phyloP scores from a whole-genome alignment of 2,113 vertebrate species.

The Ardeotis arabs region DNA sequence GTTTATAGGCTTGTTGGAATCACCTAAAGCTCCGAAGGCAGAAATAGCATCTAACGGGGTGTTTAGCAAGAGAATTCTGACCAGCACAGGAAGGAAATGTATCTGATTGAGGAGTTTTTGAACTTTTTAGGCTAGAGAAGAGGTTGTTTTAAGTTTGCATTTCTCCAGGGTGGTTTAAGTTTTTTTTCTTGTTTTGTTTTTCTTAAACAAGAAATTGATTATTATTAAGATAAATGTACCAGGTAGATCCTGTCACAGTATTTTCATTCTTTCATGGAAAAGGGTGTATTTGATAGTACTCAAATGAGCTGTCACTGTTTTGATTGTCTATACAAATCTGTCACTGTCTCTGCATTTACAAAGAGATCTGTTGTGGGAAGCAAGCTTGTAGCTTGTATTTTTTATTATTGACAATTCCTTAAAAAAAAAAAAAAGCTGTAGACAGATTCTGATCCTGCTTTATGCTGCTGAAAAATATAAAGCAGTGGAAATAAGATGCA shows the following conservation, averaged over 20 bases:
- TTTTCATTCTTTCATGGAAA: background rate
- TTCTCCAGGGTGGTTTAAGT: background rate
- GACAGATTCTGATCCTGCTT: background rate
- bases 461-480: background rate
- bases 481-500: background rate
- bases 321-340: background rate
- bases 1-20: background rate
- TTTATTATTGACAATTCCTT: background rate
- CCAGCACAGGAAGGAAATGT: background rate
- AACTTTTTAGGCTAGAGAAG: background rate
- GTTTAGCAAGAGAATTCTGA: background rate
- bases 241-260: background rate
- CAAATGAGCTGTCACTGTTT: background rate
- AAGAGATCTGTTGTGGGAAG: background rate
- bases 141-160: background rate
- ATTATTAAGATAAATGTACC: background rate
- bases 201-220: background rate
- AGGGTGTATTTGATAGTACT: background rate
- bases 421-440: background rate
- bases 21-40: background rate
- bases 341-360: background rate
- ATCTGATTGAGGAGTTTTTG: background rate
- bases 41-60: background rate
- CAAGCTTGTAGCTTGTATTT: background rate
- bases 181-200: background rate